phyloP scores from a whole-genome alignment of 2,888 invertebrate species.

The Phyllotreta striolata region DNA sequence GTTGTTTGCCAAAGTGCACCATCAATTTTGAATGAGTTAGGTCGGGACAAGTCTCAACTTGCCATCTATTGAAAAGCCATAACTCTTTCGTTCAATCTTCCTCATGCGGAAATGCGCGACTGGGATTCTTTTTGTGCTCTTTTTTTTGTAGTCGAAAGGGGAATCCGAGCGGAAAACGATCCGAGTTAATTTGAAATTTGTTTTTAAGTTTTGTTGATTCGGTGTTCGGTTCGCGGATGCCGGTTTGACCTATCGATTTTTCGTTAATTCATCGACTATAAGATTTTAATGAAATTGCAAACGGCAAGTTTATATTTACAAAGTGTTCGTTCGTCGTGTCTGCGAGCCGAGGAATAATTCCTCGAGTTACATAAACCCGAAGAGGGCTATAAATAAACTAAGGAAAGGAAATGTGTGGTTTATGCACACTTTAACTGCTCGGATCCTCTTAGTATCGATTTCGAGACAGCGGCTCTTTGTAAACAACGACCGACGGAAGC shows the following conservation, averaged over 20 bases:
- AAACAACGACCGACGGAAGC: background rate
- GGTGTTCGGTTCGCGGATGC: background rate
- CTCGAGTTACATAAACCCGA: background rate
- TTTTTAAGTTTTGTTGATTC: conserved; percentile 14
- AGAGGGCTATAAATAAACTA: background rate
- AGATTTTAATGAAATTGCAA: no score
- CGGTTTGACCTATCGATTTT: no score
- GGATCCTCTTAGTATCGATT: conserved; percentile 9
- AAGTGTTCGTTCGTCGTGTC: background rate
- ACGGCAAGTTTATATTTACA: no score
- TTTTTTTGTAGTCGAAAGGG: background rate
- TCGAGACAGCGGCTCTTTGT: background rate
- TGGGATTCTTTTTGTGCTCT: conserved; percentile 2
- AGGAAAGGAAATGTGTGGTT: conserved; percentile 1
- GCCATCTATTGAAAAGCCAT: conserved; percentile 24
- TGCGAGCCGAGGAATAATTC: background rate
- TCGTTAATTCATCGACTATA: no score
- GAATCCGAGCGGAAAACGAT: background rate
- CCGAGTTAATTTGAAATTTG: conserved; percentile 9
- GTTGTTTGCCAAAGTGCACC: conserved; percentile 41
- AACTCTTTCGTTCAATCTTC: conserved; percentile 26
- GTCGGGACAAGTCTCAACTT: conserved; percentile 24
- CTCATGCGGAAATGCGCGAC: conserved; percentile 20
- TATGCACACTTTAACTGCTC: background rate
- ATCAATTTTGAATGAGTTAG: conserved; percentile 45